Evolutionary conservation across 2,113 vertebrate species (phyloP).

Genomic region (Ageneiosus marmoratus): DNA sequence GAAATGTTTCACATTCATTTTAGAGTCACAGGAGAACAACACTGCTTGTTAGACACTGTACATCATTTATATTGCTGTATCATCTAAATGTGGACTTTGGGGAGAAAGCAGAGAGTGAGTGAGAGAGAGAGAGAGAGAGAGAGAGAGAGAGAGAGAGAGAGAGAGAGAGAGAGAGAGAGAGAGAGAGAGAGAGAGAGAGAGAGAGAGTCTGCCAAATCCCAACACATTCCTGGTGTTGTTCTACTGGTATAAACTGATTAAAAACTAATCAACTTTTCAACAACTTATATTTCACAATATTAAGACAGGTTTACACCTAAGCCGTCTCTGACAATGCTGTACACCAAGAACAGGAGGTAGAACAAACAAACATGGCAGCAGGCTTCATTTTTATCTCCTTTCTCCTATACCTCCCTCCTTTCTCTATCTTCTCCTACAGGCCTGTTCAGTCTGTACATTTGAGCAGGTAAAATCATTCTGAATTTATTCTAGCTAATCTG

Average conservation of each 20-base stretch:
- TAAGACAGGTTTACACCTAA: background rate
- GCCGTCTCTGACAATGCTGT: background rate
- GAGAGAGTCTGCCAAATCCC: too few relatives aligned
- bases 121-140: background rate
- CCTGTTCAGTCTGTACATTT: background rate
- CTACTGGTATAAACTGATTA: background rate
- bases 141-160: background rate
- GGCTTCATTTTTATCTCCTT: background rate
- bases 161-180: background rate
- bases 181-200: too few relatives aligned
- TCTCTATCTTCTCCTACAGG: background rate
- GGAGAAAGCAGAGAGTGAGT: too few relatives aligned
- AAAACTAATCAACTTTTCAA: background rate
- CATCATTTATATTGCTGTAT: slow-evolving; percentile 10
- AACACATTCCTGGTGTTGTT: background rate
- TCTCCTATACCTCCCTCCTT: background rate
- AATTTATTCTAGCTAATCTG: background rate
- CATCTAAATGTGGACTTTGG: background rate
- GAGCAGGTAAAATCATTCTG: background rate
- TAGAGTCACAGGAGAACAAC: slow-evolving; percentile 21
- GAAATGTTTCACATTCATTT: slow-evolving; percentile 9
- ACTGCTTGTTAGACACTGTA: slow-evolving; percentile 17
- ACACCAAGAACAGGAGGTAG: background rate
- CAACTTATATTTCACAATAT: background rate
- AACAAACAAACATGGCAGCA: background rate